Conservation (phyloP, 1,140 invertebrate species). For the Bemisia tabaci region DNA sequence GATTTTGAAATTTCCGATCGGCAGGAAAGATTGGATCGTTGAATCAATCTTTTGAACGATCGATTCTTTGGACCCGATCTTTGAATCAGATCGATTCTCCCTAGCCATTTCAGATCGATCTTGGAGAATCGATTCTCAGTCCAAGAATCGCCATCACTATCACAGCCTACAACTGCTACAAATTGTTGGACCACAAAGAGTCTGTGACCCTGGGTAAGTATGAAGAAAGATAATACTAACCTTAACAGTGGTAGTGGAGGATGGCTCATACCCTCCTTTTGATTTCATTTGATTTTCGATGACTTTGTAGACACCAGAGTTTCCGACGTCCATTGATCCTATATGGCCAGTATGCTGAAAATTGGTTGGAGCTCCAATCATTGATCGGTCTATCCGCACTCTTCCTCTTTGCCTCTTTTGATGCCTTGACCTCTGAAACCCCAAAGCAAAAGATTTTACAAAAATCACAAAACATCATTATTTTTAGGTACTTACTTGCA, state of each 20-base stretch:
- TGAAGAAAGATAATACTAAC: not conserved
- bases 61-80: no score
- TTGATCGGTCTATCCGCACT: conserved; percentile 72
- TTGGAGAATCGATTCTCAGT: no score
- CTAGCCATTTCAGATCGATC: no score
- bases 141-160: no score
- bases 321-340: conserved; percentile 71
- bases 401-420: conserved; percentile 39
- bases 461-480: conserved; percentile 7
- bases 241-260: not conserved
- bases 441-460: not conserved
- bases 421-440: conserved; percentile 35
- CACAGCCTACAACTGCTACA: no score
- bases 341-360: conserved; percentile 86
- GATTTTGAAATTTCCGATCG: no score
- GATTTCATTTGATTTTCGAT: conserved; percentile 77
- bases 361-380: conserved; percentile 84
- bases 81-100: no score
- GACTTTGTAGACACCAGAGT: conserved; percentile 52
- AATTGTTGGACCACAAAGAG: no score
- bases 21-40: no score
- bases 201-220: no score
- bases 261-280: conserved; percentile 69
- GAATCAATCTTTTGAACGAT: no score
- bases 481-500: no score